Conservation (phyloP, 2,113 vertebrate species). For the Phycodurus eques region DNA sequence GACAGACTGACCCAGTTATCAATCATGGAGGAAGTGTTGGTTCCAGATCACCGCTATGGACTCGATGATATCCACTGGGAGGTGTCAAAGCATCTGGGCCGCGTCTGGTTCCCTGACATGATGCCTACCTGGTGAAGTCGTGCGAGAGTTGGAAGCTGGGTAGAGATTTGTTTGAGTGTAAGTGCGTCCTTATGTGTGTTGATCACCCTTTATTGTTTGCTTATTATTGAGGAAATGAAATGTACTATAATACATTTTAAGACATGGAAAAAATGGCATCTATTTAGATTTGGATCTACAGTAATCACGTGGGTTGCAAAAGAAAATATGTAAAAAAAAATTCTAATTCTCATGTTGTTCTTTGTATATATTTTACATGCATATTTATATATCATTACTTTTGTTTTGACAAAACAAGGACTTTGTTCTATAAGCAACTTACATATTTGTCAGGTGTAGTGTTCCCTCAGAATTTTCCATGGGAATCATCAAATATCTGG, state of each 20-base stretch:
- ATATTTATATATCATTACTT: slow-evolving; percentile 32
- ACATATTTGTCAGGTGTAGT: slow-evolving; percentile 5
- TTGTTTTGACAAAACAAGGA: slow-evolving; percentile 15
- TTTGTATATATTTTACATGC: slow-evolving; percentile 17
- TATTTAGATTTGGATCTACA: slow-evolving; percentile 1
- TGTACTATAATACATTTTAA: not conserved
- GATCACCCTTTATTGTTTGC: not conserved
- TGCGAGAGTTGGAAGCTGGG: not conserved
- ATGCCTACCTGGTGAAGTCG: slow-evolving; percentile 94
- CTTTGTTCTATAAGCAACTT: slow-evolving; percentile 23
- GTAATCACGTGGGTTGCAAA: not conserved
- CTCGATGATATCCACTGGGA: slow-evolving; percentile 97
- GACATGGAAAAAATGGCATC: slow-evolving; percentile 5
- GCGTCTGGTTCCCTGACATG: slow-evolving; percentile 98
- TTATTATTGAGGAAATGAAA: not conserved
- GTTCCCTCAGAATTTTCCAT: not conserved
- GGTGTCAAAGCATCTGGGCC: slow-evolving; percentile 93
- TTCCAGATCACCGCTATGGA: slow-evolving; percentile 91
- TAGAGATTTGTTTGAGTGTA: not conserved
- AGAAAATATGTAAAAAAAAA: not conserved
- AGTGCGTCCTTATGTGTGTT: not conserved
- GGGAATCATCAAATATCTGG: slow-evolving; percentile 3
- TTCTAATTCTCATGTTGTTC: not conserved
- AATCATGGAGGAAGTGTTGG: slow-evolving; percentile 96
- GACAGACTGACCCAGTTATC: slow-evolving; percentile 90